Conservation (phyloP, 2,888 invertebrate genomes). For the Lepetodrilus schrolli region DNA sequence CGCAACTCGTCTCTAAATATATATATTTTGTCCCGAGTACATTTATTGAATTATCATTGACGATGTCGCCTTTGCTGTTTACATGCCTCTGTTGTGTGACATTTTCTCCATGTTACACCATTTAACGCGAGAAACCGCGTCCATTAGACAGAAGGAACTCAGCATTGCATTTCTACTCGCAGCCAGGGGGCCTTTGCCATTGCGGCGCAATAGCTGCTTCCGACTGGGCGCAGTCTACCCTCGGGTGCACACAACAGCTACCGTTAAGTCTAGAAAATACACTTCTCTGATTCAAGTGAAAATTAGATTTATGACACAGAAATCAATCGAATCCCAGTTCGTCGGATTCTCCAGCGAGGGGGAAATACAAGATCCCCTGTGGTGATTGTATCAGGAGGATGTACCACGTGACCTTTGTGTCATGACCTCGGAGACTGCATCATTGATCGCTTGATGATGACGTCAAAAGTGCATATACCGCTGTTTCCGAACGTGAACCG, state of each 20-base stretch:
- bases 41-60: too few species aligned
- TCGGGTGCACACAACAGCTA: background rate
- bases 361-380: background rate
- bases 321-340: constrained; percentile 17
- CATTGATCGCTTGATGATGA: constrained; percentile 7
- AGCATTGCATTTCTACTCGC: background rate
- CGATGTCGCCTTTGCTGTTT: too few species aligned
- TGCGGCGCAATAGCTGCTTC: background rate
- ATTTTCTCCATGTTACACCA: background rate
- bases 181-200: constrained; percentile 6
- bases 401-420: background rate
- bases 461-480: background rate
- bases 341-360: background rate
- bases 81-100: background rate
- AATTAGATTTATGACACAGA: constrained; percentile 26
- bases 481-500: background rate
- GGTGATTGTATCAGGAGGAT: background rate
- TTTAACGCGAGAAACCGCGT: background rate
- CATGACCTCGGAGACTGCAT: background rate
- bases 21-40: too few species aligned
- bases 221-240: background rate
- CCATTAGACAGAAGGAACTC: background rate
- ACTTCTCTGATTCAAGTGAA: constrained; percentile 22
- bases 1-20: too few species aligned
- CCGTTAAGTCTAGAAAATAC: background rate